These are phyloP conservation scores for Drosophila tani DNA, from an alignment of 1,140 invertebrate genomes.

Conservation along the genomic window DNA sequence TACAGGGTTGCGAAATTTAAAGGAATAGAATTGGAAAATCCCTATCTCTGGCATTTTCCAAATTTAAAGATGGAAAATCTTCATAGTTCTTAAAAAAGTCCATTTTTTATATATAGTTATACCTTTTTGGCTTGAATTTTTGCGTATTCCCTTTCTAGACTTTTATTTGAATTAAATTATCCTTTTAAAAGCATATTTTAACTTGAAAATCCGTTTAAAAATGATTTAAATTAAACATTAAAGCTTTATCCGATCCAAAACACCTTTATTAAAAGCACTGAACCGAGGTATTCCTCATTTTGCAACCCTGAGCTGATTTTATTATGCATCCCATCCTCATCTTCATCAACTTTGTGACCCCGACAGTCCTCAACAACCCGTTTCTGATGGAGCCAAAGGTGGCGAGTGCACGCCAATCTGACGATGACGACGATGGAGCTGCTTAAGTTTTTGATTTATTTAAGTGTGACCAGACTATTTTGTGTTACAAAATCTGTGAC, in stretches of 20 bases:
- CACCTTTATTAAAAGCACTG: neutral
- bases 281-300: neutral
- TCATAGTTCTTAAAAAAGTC: too few species aligned
- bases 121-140: too few species aligned
- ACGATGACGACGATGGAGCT: too few species aligned
- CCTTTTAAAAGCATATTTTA: neutral
- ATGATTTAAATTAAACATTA: neutral
- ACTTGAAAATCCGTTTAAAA: neutral
- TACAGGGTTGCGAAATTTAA: too few species aligned
- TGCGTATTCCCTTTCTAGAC: neutral
- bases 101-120: too few species aligned
- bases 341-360: conserved; percentile 2
- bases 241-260: neutral
- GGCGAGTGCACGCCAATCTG: neutral
- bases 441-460: too few species aligned
- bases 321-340: conserved; percentile 27
- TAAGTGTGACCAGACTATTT: too few species aligned
- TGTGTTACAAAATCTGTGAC: too few species aligned
- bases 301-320: conserved; percentile 9
- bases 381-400: conserved; percentile 38
- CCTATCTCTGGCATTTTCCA: too few species aligned
- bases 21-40: too few species aligned
- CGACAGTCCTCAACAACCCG: conserved; percentile 7
- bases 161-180: neutral
- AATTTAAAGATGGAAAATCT: too few species aligned